A percentile compares a stretch with the other conserved stretches of the same genome.
phyloP scores from a whole-genome alignment of 2,797 vertebrate species.

The Picus viridis region DNA sequence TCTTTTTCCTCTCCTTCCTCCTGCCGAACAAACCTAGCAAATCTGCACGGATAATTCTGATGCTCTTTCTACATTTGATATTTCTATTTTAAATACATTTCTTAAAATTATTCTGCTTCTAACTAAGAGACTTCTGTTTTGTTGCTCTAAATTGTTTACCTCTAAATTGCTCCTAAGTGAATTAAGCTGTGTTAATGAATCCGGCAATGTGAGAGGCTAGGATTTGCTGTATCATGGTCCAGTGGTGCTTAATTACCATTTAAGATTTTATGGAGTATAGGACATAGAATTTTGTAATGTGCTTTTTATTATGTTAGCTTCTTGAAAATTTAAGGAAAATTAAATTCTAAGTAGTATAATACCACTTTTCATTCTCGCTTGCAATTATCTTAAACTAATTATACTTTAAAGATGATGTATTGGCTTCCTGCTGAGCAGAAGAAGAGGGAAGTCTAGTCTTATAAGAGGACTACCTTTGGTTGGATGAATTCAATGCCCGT shows the following conservation, averaged over 20 bases:
- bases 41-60: neutral
- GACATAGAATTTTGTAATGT: neutral
- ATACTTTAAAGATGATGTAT: neutral
- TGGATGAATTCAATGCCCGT: neutral
- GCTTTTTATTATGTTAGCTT: neutral
- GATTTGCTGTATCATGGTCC: neutral
- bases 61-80: neutral
- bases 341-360: neutral
- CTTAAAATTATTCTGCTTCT: neutral
- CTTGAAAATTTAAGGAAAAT: neutral
- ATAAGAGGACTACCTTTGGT: neutral
- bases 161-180: neutral
- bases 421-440: neutral
- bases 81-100: neutral
- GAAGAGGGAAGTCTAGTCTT: neutral
- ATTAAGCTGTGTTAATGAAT: neutral
- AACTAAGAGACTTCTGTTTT: neutral
- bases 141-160: neutral
- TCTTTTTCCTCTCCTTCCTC: neutral
- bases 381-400: neutral
- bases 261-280: neutral
- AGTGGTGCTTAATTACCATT: neutral
- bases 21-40: neutral
- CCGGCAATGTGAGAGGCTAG: neutral
- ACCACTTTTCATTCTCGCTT: neutral